Evolutionary conservation across 2,797 vertebrate genomes (phyloP).

Genomic region (Halcyon smyrnensis): DNA sequence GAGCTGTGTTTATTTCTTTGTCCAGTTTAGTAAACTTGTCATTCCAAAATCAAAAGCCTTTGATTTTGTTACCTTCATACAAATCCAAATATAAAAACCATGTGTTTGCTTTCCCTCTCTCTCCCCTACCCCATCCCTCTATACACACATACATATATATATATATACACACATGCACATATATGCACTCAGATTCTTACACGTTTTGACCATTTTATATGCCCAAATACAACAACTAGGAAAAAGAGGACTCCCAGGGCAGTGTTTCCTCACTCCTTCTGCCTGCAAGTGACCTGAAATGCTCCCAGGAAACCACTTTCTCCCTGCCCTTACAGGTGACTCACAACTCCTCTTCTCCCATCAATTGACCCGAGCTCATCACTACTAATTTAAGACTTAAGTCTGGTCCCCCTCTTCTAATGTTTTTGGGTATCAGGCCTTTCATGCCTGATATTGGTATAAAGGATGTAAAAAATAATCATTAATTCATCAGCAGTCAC

Average conservation of each 20-base stretch:
- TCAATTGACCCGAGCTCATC: background rate
- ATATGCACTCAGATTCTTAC: background rate
- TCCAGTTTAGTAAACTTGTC: background rate
- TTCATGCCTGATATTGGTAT: background rate
- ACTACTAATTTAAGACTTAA: background rate
- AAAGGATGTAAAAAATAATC: conserved; percentile 5
- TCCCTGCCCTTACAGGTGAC: background rate
- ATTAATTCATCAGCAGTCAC: conserved; percentile 36
- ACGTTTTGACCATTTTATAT: background rate
- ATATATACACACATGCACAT: background rate
- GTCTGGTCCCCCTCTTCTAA: background rate
- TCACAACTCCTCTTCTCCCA: background rate
- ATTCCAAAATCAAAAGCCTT: background rate
- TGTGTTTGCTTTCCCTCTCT: background rate
- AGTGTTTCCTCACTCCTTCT: fast-evolving
- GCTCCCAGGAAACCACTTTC: background rate
- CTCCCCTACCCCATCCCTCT: background rate
- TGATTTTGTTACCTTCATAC: background rate
- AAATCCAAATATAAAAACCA: background rate
- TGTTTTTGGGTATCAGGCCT: background rate
- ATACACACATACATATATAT: fast-evolving
- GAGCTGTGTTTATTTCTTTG: background rate
- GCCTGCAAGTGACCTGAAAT: background rate
- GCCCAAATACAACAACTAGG: background rate
- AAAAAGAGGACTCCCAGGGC: background rate